A percentile compares a stretch with the other conserved stretches of the same genome.
Evolutionary conservation across 2,797 vertebrate genomes (phyloP).

Genomic region (Oreochromis mossambicus): DNA sequence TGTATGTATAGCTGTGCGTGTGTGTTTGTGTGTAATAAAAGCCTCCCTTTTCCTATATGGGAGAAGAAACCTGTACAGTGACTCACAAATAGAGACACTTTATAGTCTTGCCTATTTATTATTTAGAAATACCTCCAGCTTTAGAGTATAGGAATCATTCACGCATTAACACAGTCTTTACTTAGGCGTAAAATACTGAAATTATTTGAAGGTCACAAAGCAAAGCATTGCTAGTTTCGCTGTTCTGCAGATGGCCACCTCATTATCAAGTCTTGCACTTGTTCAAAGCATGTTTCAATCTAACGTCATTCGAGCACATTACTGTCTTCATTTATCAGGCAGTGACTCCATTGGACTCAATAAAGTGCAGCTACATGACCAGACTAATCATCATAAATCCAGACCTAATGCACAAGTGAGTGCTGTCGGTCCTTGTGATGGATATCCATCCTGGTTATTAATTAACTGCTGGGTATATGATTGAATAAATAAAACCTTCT

Average conservation of each 20-base stretch:
- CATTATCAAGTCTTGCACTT: neutral
- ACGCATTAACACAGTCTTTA: neutral
- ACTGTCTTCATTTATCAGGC: neutral
- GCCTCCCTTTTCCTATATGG: neutral
- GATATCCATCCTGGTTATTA: slow-evolving; percentile 18
- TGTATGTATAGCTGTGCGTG: neutral
- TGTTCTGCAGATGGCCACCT: neutral
- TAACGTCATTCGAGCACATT: neutral
- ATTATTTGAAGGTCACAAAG: neutral
- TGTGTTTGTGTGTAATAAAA: neutral
- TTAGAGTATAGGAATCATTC: neutral
- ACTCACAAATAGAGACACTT: neutral
- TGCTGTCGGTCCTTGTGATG: neutral
- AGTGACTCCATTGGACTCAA: neutral
- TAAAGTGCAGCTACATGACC: neutral
- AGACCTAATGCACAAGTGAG: neutral
- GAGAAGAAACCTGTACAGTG: neutral
- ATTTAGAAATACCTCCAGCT: neutral
- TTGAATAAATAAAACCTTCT: slow-evolving; percentile 32
- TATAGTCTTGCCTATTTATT: neutral
- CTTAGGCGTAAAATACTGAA: neutral
- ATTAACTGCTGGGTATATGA: slow-evolving; percentile 39
- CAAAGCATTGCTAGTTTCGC: neutral
- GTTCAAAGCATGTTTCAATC: neutral
- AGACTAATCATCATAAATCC: neutral